These are phyloP conservation scores for Cairina moschata DNA, from an alignment of 2,113 vertebrate species.

Conservation along the genomic window DNA sequence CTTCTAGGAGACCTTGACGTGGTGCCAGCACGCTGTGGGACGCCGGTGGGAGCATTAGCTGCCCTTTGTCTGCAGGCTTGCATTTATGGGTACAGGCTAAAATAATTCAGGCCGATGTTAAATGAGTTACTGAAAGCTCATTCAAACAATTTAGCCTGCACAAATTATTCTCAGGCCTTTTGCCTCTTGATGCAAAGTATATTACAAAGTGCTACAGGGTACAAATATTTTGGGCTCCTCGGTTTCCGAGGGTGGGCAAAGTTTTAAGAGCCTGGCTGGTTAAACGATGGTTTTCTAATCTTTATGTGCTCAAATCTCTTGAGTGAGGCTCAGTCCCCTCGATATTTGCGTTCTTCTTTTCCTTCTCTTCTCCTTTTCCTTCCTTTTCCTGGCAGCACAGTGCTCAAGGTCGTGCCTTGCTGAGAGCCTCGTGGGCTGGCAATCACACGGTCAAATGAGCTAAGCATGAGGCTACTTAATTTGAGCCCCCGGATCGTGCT, in stretches of 20 bases:
- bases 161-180: neutral
- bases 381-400: neutral
- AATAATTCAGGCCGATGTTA: neutral
- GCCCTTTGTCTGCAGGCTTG: neutral
- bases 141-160: neutral
- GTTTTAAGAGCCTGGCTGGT: neutral
- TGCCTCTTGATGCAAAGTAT: neutral
- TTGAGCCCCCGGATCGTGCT: neutral
- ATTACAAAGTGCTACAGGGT: neutral
- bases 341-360: neutral
- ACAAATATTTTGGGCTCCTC: neutral
- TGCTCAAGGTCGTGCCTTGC: accelerated
- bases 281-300: neutral
- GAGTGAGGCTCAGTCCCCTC: neutral
- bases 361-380: too few species aligned
- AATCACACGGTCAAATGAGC: neutral
- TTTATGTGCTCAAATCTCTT: neutral
- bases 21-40: neutral
- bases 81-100: neutral
- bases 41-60: neutral
- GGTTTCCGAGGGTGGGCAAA: neutral
- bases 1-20: constrained; percentile 7
- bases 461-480: neutral
- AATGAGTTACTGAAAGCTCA: constrained; percentile 36
- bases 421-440: neutral